These are phyloP conservation scores for Dromaius novaehollandiae DNA, from an alignment of 2,113 vertebrate species.

Conservation along the genomic window DNA sequence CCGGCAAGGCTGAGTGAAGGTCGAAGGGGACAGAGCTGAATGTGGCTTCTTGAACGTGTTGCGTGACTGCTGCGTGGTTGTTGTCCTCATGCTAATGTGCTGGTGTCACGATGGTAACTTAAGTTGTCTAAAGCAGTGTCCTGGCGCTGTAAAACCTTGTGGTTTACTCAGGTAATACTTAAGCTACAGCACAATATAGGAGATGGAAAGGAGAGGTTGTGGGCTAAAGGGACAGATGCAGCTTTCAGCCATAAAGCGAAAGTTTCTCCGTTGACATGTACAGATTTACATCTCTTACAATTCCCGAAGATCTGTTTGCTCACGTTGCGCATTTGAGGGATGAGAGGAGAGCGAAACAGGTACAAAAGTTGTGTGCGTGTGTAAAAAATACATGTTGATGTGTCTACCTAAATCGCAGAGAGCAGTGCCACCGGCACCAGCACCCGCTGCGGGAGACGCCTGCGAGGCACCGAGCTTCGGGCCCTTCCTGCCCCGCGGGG, in stretches of 20 bases:
- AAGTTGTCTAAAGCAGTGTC: background rate
- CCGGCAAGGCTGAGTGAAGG: background rate
- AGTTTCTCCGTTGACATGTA: background rate
- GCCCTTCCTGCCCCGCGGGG: rapidly evolving
- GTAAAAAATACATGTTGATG: background rate
- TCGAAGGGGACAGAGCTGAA: background rate
- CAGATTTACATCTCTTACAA: background rate
- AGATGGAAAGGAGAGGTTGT: background rate
- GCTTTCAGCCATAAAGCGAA: background rate
- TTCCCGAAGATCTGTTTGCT: background rate
- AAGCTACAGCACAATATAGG: background rate
- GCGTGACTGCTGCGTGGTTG: background rate
- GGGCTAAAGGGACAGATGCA: background rate
- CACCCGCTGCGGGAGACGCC: background rate
- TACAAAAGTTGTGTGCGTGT: background rate
- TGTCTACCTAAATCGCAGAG: background rate
- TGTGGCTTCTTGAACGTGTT: too few relatives aligned
- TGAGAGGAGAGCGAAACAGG: background rate
- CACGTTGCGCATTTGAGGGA: background rate
- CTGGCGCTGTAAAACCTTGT: background rate
- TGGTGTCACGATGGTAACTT: background rate
- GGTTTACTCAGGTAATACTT: background rate
- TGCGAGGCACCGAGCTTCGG: background rate
- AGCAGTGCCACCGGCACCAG: background rate
- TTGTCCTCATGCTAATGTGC: background rate